phyloP scores from a whole-genome alignment of 2,113 vertebrate genomes.

The Gavialis gangeticus region DNA sequence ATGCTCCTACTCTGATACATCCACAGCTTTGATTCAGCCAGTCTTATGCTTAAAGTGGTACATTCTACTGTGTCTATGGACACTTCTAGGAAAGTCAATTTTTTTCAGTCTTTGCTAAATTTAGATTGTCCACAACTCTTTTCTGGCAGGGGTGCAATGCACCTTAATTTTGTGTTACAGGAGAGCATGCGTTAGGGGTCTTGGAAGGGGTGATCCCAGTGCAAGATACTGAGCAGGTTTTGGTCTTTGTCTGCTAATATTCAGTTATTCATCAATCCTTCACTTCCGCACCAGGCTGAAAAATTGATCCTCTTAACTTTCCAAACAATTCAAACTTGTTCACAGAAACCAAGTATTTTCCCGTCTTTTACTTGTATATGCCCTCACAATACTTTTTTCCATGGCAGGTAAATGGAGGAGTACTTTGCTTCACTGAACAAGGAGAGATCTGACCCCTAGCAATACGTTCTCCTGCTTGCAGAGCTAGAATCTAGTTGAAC shows the following conservation, averaged over 20 bases:
- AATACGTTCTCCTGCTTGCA: conserved; percentile 9
- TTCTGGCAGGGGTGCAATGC: background rate
- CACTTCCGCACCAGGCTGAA: background rate
- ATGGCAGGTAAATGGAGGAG: background rate
- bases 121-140: background rate
- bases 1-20: background rate
- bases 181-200: background rate
- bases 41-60: background rate
- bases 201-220: background rate
- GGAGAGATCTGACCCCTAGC: background rate
- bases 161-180: background rate
- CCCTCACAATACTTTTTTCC: background rate
- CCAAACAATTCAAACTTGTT: background rate
- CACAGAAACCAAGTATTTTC: background rate
- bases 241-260: background rate
- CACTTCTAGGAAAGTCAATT: background rate
- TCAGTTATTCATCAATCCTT: background rate
- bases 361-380: background rate
- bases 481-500: conserved; percentile 13
- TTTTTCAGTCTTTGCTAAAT: background rate
- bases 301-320: background rate
- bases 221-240: background rate
- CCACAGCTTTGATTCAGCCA: background rate
- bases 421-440: conserved; percentile 6
- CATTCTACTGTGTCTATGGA: background rate